Evolutionary conservation across 2,113 vertebrate genomes (phyloP), one percentile per base, ranked within the genome.

Genomic region (Psilopsiagon aurifrons): DNA sequence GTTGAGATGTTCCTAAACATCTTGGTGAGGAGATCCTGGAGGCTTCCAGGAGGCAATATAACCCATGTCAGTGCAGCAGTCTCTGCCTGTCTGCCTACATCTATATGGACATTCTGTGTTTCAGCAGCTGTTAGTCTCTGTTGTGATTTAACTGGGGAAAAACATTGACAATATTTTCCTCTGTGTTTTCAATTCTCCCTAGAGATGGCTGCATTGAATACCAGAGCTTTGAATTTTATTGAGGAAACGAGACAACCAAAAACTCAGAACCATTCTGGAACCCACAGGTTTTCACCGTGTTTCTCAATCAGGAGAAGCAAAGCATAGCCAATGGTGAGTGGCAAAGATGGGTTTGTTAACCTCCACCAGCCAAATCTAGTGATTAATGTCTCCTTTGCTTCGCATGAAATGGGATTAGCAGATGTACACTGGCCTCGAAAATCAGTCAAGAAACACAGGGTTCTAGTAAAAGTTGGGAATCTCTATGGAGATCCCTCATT

Each of bases 241-340:
- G 63, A 96, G 39, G 64, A 95, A 93, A 74, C n/a, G 90, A 75
- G 85, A 52, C 41, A 90, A 85, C 17, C 24, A 68, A 81, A 94
- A 81, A 33, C 0, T 1, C 73, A 94, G 64, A 94, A 46, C 59
- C 86, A 39, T 75, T 78, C 69, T 83, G 78, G 82, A 94, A 90
- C 35, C 8, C 27, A 27, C 6, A 17, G 54, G 49, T 80, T 88
- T 83, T 93, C 63, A 77, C 37, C 16, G 52, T 41, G 6, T 81
- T 80, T 92, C 64, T 94, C 69, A 79, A 68, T 11, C 25, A 51
- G 10, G 11, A 88, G 67, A 85, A 85, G 46, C 73, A 88, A 90
- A 91, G 39, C 7, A 29, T 29, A 88, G 62, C 54, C 74, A 62
- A 64, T 12, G 39, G 17, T 7, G 6, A 74, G 33, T 55, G 54